A percentile compares a stretch with the other conserved stretches of the same genome.
phyloP scores from a whole-genome alignment of 2,113 vertebrate genomes.

The Sorex araneus region DNA sequence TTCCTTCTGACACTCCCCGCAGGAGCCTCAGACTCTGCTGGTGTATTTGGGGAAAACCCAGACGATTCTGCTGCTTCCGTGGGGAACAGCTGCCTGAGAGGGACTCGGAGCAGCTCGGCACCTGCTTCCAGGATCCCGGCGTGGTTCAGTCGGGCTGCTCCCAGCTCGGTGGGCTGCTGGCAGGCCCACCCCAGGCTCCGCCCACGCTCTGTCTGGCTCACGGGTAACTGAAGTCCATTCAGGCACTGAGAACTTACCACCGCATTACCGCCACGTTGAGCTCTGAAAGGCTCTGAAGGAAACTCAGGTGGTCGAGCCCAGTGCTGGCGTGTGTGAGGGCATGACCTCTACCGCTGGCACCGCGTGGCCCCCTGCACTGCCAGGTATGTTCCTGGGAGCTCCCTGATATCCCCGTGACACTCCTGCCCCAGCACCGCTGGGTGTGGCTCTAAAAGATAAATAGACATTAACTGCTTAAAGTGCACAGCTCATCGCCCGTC shows the following conservation, averaged over 20 bases:
- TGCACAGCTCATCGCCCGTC: neutral
- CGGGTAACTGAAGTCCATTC: neutral
- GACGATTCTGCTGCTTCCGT: neutral
- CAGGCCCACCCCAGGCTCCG: neutral
- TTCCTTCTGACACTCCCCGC: neutral
- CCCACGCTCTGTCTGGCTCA: neutral
- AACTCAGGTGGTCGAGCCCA: no score
- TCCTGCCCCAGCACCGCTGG: no score
- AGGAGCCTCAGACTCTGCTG: neutral
- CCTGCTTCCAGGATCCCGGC: conserved; percentile 22
- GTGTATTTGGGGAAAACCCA: neutral
- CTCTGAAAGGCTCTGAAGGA: no score
- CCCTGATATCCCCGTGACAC: no score
- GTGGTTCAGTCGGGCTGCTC: neutral
- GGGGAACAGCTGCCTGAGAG: conserved; percentile 18
- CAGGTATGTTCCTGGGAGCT: no score
- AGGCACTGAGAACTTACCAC: neutral
- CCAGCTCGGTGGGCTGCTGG: neutral
- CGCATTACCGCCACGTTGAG: neutral
- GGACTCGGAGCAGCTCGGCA: conserved; percentile 4
- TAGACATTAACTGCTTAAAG: conserved; percentile 3
- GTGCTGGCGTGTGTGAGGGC: no score
- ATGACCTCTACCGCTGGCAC: no score
- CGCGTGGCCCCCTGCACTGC: no score
- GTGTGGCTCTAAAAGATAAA: no score